Evolutionary conservation across 2,888 invertebrate species (phyloP).

Genomic region (Morpho deidamia): DNA sequence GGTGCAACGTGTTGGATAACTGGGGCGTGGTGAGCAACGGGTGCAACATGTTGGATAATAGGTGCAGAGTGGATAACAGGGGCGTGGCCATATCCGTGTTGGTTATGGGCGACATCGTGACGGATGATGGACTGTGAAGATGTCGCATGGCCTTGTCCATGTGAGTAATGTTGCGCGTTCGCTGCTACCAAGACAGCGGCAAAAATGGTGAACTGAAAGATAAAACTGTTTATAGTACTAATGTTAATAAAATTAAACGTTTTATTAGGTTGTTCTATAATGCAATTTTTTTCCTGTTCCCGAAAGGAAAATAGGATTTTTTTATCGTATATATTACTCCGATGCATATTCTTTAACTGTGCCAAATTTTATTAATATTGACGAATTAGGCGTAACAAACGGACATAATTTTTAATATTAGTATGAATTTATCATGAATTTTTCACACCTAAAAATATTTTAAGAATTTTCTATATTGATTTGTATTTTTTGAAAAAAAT

Average conservation of each 20-base stretch:
- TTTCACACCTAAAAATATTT: too few relatives aligned
- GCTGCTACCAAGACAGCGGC: conserved; percentile 27
- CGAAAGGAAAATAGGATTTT: not conserved
- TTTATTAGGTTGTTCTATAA: not conserved
- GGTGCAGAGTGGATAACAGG: conserved; percentile 8
- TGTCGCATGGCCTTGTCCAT: conserved; percentile 29
- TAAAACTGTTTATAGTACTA: not conserved
- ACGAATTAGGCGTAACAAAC: too few relatives aligned
- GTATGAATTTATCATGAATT: too few relatives aligned
- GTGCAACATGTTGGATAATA: conserved; percentile 24
- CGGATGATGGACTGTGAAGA: conserved; percentile 26
- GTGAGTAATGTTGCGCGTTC: conserved; percentile 35
- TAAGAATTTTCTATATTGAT: too few relatives aligned
- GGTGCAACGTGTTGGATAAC: conserved; percentile 25
- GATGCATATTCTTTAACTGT: too few relatives aligned
- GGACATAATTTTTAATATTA: too few relatives aligned
- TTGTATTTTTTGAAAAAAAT: too few relatives aligned
- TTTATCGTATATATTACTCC: not conserved
- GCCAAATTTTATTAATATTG: too few relatives aligned
- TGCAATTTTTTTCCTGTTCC: not conserved
- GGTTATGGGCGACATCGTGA: conserved; percentile 22
- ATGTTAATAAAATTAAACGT: not conserved
- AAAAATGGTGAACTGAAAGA: conserved; percentile 16
- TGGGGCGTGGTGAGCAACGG: conserved; percentile 14
- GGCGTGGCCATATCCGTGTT: conserved; percentile 18